These are phyloP conservation scores for Aleadryas rufinucha DNA, from an alignment of 2,113 vertebrate species.

Conservation along the genomic window DNA sequence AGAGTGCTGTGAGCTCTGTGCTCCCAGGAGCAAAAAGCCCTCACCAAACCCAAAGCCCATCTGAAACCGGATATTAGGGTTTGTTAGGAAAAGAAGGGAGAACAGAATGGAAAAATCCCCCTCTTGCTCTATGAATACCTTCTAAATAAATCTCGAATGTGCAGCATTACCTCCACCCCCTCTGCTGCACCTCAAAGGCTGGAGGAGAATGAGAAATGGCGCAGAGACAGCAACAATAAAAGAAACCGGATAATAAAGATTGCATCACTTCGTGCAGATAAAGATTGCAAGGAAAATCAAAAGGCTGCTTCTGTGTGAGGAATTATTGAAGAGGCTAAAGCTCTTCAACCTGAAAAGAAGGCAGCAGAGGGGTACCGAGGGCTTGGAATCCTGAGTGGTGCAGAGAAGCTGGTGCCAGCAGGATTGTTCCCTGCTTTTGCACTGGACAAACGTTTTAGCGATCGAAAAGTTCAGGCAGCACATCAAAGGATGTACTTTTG, in stretches of 20 bases:
- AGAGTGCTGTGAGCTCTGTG: not conserved
- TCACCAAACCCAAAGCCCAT: not conserved
- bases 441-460: not conserved
- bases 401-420: not conserved
- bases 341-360: not conserved
- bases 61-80: not conserved
- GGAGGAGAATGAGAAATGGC: not conserved
- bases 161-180: not conserved
- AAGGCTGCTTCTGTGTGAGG: not conserved
- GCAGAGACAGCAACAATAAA: not conserved
- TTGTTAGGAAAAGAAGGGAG: conserved; percentile 7
- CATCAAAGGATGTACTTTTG: not conserved
- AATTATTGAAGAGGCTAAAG: conserved; percentile 1
- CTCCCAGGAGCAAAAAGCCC: not conserved
- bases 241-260: not conserved
- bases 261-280: not conserved
- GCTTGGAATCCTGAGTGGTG: not conserved
- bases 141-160: conserved; percentile 7
- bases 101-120: not conserved
- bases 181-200: conserved; percentile 7
- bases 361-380: not conserved
- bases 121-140: not conserved
- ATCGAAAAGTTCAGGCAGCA: not conserved
- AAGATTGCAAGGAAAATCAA: conserved; percentile 20
- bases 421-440: not conserved